Evolutionary conservation across 2,888 invertebrate genomes (phyloP).

Genomic region (Coelogynopora nodosa): DNA sequence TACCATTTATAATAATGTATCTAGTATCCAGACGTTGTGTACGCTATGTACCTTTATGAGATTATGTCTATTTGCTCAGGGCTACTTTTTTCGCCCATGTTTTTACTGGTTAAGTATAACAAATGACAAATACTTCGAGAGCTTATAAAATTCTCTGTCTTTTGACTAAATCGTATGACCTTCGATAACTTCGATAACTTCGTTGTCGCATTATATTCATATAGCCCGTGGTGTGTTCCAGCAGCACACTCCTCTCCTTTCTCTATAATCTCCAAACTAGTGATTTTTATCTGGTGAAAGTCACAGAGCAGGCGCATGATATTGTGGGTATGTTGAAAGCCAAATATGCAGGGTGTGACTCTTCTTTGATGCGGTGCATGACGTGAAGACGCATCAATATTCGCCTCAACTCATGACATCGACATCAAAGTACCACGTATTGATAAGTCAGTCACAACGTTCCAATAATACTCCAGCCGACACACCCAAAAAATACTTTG

Average conservation of each 20-base stretch:
- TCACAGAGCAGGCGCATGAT: background rate
- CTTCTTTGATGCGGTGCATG: background rate
- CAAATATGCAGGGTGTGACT: background rate
- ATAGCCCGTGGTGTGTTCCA: background rate
- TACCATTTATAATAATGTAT: no score
- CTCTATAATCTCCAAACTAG: background rate
- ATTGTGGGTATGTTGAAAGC: background rate
- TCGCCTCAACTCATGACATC: background rate
- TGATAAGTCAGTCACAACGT: background rate
- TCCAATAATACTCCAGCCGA: background rate
- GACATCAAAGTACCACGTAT: background rate
- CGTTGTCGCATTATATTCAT: background rate
- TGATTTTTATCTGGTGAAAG: background rate
- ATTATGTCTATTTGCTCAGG: no score
- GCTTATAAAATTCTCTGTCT: no score
- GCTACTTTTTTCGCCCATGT: no score
- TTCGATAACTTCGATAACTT: no score
- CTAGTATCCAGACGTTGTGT: no score
- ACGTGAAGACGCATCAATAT: background rate
- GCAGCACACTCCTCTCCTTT: background rate
- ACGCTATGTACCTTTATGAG: no score
- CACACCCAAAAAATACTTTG: background rate
- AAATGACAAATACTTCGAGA: no score
- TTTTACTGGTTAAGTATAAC: no score
- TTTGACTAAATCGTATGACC: no score